Base-by-base conservation (phyloP, 2,797 vertebrate species). In the Australoheros facetus region DNA sequence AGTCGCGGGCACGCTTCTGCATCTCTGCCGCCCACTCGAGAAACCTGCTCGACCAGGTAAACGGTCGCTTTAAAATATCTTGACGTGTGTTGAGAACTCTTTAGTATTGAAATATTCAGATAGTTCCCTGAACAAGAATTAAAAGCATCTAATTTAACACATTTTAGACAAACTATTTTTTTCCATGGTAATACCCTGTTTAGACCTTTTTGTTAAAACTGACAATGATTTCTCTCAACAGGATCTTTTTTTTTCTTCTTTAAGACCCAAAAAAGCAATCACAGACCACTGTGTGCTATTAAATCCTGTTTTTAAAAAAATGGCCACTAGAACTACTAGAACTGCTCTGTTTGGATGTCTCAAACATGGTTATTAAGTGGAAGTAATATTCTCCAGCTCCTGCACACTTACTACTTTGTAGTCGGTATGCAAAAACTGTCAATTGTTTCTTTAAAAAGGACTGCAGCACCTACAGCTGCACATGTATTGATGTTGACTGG, bases 1-100 rank as follows among this genome's bases (percentile, higher is more conserved):
- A 99, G 90, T 98, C 98, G 23, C 95, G 97, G 91, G 98, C 97
- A 13, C 96, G 97, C 39, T 98, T 99, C 95, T 99, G 98, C 92
- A 94, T 99, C 87, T 98, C 98, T 11, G 97, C 98, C 56, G 94
- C 96, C 78, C 98, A 98, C 93, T 97, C 96, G 71, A 97, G 92
- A 95, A 96, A 96, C 66, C 96, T 98, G 90, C 96, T 99, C 5
- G 95, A 98, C 94, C 95, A 89, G 57, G 98, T 98, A 92, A 96
- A 57, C 23, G 1, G 17, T 7, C 6, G 0, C 56, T 12, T 17
- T 10, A 64, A 45, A 64, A 45, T 42, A 45, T 45, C 1, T 26
- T 45, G 23, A 4, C 14, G 23, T 4, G 1, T 16, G n/a, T 26
- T 16, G 10, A 26, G 12, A 42, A 42, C 39, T 42, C 39, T 42